phyloP scores from a whole-genome alignment of 2,888 invertebrate species.

The Acheta domesticus region DNA sequence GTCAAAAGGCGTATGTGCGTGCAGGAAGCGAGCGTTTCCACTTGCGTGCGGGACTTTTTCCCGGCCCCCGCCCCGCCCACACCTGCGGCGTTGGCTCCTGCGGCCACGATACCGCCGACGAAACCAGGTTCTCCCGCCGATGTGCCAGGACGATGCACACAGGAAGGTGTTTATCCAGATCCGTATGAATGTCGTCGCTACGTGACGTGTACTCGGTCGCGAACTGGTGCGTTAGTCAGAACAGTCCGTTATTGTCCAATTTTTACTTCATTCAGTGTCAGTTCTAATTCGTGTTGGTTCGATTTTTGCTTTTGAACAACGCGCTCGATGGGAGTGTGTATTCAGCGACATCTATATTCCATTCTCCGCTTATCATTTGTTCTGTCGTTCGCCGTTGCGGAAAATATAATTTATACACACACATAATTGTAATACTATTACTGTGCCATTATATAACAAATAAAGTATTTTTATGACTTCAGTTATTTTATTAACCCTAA shows the following conservation, averaged over 20 bases:
- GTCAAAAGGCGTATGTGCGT: background rate
- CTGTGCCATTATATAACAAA: too few species aligned
- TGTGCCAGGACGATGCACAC: background rate
- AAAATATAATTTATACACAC: too few species aligned
- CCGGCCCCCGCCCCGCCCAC: background rate
- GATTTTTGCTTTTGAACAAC: too few species aligned
- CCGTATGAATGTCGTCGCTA: background rate
- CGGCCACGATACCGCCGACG: background rate
- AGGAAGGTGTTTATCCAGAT: background rate
- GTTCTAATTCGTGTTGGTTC: too few species aligned
- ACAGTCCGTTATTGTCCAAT: background rate
- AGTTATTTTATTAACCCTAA: background rate
- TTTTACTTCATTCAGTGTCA: too few species aligned
- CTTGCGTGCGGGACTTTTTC: background rate
- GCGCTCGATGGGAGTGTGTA: background rate
- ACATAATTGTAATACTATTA: too few species aligned
- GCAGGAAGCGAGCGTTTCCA: background rate
- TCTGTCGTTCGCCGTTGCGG: too few species aligned
- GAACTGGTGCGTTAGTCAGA: background rate
- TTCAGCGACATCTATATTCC: too few species aligned
- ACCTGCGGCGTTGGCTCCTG: background rate
- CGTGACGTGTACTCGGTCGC: background rate
- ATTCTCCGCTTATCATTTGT: too few species aligned
- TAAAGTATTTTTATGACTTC: too few species aligned
- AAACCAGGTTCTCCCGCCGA: background rate